A percentile compares a stretch with the other conserved stretches of the same genome.
phyloP scores from a whole-genome alignment of 1,140 invertebrate genomes.

The Anoplolepis gracilipes region DNA sequence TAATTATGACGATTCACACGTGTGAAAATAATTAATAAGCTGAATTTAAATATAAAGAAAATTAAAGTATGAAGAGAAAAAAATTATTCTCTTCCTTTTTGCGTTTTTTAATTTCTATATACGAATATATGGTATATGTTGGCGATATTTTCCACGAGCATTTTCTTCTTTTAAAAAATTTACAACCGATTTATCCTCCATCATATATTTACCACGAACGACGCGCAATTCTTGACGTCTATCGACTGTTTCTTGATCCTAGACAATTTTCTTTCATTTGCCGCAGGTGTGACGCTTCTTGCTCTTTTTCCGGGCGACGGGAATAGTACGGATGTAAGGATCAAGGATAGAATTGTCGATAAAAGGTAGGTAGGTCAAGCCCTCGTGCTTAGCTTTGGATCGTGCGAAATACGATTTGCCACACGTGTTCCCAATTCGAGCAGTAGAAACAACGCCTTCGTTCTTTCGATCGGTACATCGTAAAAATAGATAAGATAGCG shows the following conservation, averaged over 20 bases:
- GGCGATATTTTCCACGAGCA: background rate
- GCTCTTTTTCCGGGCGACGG: slow-evolving; percentile 48
- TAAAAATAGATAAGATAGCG: slow-evolving; percentile 19
- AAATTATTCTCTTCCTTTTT: background rate
- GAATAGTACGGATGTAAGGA: slow-evolving; percentile 43
- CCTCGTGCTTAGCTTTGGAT: background rate
- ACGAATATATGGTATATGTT: background rate
- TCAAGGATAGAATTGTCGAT: slow-evolving; percentile 50
- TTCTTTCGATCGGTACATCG: background rate
- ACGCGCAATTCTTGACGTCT: slow-evolving; percentile 45
- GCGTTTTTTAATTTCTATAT: background rate
- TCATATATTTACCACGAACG: background rate
- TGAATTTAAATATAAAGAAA: background rate
- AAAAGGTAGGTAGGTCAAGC: slow-evolving; percentile 59
- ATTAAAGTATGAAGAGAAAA: background rate
- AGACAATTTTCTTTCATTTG: slow-evolving; percentile 54
- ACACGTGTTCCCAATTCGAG: slow-evolving; percentile 42
- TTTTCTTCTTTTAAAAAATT: background rate
- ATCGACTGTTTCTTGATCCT: slow-evolving; percentile 23
- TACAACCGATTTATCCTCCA: slow-evolving; percentile 3
- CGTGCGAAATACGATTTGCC: slow-evolving; percentile 50
- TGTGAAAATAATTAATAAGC: background rate
- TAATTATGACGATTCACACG: background rate
- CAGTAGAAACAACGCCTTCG: slow-evolving; percentile 1
- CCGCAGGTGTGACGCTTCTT: slow-evolving; percentile 58